Evolutionary conservation across 2,113 vertebrate genomes (phyloP), one percentile per base, ranked within the genome.

Genomic region (Penelope pileata): DNA sequence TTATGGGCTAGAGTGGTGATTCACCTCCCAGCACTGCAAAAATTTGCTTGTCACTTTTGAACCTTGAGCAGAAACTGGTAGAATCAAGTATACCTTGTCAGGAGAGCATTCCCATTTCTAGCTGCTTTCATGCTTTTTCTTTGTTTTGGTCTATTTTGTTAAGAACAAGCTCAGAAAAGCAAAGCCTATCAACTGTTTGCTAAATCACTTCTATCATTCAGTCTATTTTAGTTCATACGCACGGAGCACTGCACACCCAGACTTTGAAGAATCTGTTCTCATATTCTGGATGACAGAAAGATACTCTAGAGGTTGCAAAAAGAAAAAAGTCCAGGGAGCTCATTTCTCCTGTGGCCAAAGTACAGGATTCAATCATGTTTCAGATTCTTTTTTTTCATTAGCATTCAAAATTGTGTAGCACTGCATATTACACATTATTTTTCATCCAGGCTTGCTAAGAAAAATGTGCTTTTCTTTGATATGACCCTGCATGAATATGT

Each of bases 221-320:
- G 89, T 91, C 85, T 81, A 58, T 86, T 97, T 96, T 93, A 94
- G 91, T 94, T 88, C 78, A 83, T 50, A 70, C 16, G 32, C 23
- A 86, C 79, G 60, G 59, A 38, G 42, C 64, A 94, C 42, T 88
- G 47, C 56, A 92, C 29, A 83, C 72, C 19, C 50, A 90, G 68
- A 90, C 60, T 91, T 86, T 94, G 94, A 96, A 90, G 62, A 64
- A 96, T 91, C 36, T 94, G 26, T 86, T 96, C 86, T 93, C 68
- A 60, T 90, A 94, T 96, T 86, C 56, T 66, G 32, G 24, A 67
- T 94, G 95, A 88, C 92, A 95, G 80, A 86, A 86, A 81, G 64
- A 88, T 64, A 81, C 85, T 90, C 88, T 38, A 93, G 76, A 90
- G 92, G 51, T 22, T 90, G 34, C 45, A 80, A 47, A 83, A 90